Percentiles rank a stretch among this genome's conserved stretches.
phyloP scores from a whole-genome alignment of 1,140 invertebrate genomes.

The Bombus soroeensis region DNA sequence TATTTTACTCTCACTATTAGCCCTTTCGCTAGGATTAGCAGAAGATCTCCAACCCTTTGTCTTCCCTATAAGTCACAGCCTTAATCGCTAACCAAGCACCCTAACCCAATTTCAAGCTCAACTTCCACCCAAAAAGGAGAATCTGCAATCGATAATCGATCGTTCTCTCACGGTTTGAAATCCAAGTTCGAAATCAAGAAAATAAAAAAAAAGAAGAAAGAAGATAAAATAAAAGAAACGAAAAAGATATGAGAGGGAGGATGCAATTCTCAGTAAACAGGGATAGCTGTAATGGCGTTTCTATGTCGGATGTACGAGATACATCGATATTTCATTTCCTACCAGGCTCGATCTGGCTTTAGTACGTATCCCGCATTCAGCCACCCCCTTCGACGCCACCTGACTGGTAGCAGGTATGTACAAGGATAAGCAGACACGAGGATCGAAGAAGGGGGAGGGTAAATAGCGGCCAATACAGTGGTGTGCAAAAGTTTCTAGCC shows the following conservation, averaged over 20 bases:
- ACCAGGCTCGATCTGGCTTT: conserved; percentile 12
- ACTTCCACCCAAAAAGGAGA: too few species aligned
- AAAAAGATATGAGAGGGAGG: not conserved
- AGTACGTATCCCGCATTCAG: conserved; percentile 16
- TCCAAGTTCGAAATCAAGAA: not conserved
- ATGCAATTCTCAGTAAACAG: not conserved
- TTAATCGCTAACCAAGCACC: not conserved
- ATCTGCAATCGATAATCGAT: not conserved
- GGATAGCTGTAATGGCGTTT: conserved; percentile 72
- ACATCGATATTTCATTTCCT: conserved; percentile 74
- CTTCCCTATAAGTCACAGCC: not conserved
- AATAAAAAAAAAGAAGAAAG: not conserved
- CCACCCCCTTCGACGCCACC: conserved; percentile 31
- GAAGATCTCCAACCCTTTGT: not conserved
- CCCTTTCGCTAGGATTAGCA: too few species aligned
- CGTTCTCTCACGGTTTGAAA: not conserved
- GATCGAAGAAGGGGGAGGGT: not conserved
- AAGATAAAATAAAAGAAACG: not conserved
- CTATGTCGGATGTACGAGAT: conserved; percentile 66
- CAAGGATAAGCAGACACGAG: conserved; percentile 35
- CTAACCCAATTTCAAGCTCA: not conserved
- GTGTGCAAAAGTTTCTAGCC: not conserved
- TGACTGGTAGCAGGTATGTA: conserved; percentile 52
- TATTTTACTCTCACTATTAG: too few species aligned
- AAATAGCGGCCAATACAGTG: not conserved